Conservation (phyloP, 1,140 invertebrate genomes). For the Tenebrio molitor region DNA sequence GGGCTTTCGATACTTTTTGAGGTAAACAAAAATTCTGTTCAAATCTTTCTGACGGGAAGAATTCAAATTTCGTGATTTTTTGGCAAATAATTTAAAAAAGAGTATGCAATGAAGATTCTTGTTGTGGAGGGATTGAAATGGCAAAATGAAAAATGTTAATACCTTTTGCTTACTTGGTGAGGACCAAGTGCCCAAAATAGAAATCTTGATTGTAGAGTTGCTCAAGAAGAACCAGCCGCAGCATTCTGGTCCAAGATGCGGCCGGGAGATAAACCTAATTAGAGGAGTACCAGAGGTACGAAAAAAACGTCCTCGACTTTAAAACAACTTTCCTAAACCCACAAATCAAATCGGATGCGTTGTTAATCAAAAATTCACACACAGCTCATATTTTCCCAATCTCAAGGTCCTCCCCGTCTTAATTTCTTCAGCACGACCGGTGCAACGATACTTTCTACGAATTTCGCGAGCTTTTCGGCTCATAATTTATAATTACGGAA, state of each 20-base stretch:
- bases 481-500: slow-evolving; percentile 11
- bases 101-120: no score
- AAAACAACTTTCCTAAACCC: slow-evolving; percentile 7
- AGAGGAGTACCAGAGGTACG: neutral
- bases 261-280: neutral
- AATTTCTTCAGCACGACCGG: neutral
- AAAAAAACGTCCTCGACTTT: slow-evolving; percentile 9
- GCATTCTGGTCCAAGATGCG: neutral
- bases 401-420: slow-evolving; percentile 1
- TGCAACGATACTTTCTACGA: neutral
- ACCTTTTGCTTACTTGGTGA: no score
- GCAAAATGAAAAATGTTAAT: no score
- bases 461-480: neutral
- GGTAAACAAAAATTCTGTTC: no score
- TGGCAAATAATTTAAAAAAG: no score
- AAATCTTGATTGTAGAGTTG: no score
- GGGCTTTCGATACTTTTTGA: no score
- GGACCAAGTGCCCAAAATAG: no score
- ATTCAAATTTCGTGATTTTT: no score
- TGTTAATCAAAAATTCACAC: neutral
- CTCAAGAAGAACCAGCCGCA: no score
- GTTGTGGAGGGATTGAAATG: no score
- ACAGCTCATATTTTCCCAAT: neutral
- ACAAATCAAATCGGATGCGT: slow-evolving; percentile 3
- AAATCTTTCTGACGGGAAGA: no score